Percentiles rank a stretch among this genome's conserved stretches.
Conservation (phyloP, 2,888 invertebrate species). For the Eurois occulta region DNA sequence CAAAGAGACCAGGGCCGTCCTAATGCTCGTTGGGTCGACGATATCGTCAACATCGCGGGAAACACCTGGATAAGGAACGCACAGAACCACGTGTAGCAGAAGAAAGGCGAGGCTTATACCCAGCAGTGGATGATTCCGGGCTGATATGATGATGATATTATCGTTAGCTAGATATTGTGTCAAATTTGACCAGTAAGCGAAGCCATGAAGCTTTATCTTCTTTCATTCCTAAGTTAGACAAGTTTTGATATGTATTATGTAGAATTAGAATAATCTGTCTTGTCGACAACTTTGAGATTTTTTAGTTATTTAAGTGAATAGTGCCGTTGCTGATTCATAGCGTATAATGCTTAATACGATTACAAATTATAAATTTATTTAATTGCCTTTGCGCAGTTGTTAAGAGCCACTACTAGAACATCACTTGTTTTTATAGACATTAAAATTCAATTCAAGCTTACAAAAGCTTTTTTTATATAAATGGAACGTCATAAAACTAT, state of each 20-base stretch:
- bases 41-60: too few species aligned
- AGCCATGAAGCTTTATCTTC: slow-evolving; percentile 28
- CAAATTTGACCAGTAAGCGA: background rate
- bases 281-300: background rate
- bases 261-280: slow-evolving; percentile 3
- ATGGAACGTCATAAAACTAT: background rate
- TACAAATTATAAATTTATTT: background rate
- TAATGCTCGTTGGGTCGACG: too few species aligned
- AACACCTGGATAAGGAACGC: too few species aligned
- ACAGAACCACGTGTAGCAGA: too few species aligned
- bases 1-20: background rate
- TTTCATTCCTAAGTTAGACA: slow-evolving; percentile 52
- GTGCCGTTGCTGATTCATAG: background rate
- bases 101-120: too few species aligned
- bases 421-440: background rate
- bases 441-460: background rate
- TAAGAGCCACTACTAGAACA: slow-evolving; percentile 5
- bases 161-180: background rate
- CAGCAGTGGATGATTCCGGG: too few species aligned
- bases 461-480: background rate
- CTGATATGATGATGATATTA: background rate
- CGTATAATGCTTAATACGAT: background rate
- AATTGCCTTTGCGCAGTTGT: background rate
- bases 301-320: slow-evolving; percentile 6
- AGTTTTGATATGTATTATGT: slow-evolving; percentile 11